Evolutionary conservation across 2,113 vertebrate species (phyloP).

Genomic region (Ictalurus furcatus): DNA sequence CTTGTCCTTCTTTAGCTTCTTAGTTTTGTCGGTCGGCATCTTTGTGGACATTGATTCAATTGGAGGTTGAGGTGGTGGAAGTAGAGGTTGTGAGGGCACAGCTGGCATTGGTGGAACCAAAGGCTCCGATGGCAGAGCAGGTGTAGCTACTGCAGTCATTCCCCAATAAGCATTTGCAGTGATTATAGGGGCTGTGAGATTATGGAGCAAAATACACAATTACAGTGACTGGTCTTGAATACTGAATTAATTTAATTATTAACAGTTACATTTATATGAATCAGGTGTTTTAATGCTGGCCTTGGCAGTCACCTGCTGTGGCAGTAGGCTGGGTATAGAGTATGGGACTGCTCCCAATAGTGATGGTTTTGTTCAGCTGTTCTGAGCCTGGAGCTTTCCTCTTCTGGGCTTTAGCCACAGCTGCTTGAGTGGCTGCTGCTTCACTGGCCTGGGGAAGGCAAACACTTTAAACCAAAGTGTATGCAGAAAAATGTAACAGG

Average conservation of each 20-base stretch:
- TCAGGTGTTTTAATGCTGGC: neutral
- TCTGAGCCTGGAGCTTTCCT: constrained; percentile 79
- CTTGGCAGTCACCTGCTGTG: constrained; percentile 68
- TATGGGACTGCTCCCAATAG: constrained; percentile 91
- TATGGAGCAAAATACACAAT: constrained; percentile 20
- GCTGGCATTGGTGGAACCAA: constrained; percentile 61
- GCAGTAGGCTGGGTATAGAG: constrained; percentile 84
- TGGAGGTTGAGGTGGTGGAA: constrained; percentile 66
- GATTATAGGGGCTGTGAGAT: constrained; percentile 65
- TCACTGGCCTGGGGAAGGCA: constrained; percentile 63
- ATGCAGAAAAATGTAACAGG: neutral
- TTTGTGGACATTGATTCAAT: constrained; percentile 71
- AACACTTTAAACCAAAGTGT: neutral
- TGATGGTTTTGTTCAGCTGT: constrained; percentile 78
- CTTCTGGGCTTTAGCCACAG: constrained; percentile 76
- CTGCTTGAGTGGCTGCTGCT: constrained; percentile 53
- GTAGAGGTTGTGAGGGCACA: constrained; percentile 66
- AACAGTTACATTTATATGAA: neutral
- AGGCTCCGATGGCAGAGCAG: constrained; percentile 76
- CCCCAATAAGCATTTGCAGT: constrained; percentile 75
- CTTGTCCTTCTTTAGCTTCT: constrained; percentile 91
- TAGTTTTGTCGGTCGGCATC: constrained; percentile 77
- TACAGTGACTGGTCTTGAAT: too few relatives aligned
- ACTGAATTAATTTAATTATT: too few relatives aligned
- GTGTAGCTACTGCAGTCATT: constrained; percentile 62